A percentile compares a stretch with the other conserved stretches of the same genome.
These are phyloP conservation scores for Camponotus floridanus DNA, from an alignment of 1,140 invertebrate genomes.

Conservation along the genomic window DNA sequence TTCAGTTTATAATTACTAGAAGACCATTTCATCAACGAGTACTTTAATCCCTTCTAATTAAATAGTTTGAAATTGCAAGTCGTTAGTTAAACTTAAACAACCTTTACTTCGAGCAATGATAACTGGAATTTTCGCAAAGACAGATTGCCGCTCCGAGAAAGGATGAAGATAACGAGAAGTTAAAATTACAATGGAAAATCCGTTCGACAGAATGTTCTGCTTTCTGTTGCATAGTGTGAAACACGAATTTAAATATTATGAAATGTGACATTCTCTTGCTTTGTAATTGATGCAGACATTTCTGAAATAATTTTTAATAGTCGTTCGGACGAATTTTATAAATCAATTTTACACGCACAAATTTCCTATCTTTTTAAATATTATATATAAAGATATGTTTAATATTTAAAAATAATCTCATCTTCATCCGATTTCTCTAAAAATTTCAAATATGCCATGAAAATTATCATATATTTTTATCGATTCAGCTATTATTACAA, in stretches of 20 bases:
- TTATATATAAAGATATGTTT: not conserved
- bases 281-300: not conserved
- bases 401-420: conserved; percentile 14
- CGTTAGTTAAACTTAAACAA: conserved; percentile 48
- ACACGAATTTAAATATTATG: conserved; percentile 3
- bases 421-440: not conserved
- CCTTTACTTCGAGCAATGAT: conserved; percentile 26
- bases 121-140: conserved; percentile 48
- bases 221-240: not conserved
- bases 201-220: conserved; percentile 29
- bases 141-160: conserved; percentile 32
- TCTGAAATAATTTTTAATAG: not conserved
- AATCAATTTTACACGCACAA: not conserved
- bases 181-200: conserved; percentile 52
- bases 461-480: conserved; percentile 1
- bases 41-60: conserved; percentile 35
- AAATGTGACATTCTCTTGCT: conserved; percentile 2
- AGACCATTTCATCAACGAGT: conserved; percentile 4
- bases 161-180: conserved; percentile 49
- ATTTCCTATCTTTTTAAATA: no score
- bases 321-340: not conserved
- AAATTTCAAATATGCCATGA: not conserved
- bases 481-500: not conserved
- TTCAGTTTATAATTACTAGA: conserved; percentile 5
- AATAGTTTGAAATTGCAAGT: conserved; percentile 46